Evolutionary conservation across 2,797 vertebrate genomes (phyloP).

Genomic region (Sebastes flavidus): DNA sequence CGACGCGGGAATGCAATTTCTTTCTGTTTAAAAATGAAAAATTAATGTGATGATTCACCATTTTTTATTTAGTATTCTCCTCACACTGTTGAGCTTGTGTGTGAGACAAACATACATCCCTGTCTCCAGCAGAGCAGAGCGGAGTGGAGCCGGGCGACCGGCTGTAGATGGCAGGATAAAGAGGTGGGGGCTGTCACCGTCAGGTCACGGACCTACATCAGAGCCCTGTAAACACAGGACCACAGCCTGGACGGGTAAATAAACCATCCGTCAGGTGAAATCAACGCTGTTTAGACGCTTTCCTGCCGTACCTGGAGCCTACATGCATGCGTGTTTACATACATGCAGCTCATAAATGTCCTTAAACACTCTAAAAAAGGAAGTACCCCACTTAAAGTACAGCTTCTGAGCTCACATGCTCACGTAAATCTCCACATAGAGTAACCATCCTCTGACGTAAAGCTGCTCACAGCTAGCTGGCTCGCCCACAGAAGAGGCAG

Average conservation of each 20-base stretch:
- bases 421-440: slow-evolving; percentile 22
- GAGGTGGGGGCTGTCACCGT: slow-evolving; percentile 22
- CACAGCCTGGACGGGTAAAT: slow-evolving; percentile 32
- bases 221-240: slow-evolving; percentile 63
- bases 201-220: slow-evolving; percentile 57
- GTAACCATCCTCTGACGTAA: slow-evolving; percentile 16
- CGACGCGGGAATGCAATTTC: background rate
- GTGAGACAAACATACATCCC: slow-evolving; percentile 10
- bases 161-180: slow-evolving; percentile 58
- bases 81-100: background rate
- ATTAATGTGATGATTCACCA: slow-evolving; percentile 25
- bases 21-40: slow-evolving; percentile 20
- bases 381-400: background rate
- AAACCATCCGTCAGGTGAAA: slow-evolving; percentile 63
- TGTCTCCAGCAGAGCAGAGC: slow-evolving; percentile 6
- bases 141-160: background rate
- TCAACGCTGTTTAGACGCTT: slow-evolving; percentile 41
- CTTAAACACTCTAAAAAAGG: slow-evolving; percentile 13
- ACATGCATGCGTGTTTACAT: background rate
- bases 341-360: slow-evolving; percentile 1
- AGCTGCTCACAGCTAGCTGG: slow-evolving; percentile 1
- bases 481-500: background rate
- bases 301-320: slow-evolving; percentile 19
- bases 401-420: slow-evolving; percentile 20
- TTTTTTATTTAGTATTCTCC: slow-evolving; percentile 25